Percentiles rank a stretch among this genome's conserved stretches.
phyloP scores from a whole-genome alignment of 2,113 vertebrate species.

The Leptobrachium leishanense region DNA sequence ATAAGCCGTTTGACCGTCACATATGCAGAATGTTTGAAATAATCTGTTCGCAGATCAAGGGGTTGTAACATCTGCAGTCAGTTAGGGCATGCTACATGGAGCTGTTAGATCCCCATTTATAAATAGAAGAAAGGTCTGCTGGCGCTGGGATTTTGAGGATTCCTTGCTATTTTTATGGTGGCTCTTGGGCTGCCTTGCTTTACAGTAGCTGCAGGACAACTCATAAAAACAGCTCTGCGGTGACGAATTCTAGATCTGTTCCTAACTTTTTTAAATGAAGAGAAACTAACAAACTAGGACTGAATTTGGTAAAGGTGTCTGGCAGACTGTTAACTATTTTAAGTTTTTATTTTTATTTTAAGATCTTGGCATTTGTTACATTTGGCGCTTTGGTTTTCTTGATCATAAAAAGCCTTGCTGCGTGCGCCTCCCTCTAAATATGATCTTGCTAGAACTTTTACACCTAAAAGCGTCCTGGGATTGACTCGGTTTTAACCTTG shows the following conservation, averaged over 20 bases:
- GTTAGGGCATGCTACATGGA: background rate
- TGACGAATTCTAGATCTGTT: background rate
- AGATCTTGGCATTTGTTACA: too few species aligned
- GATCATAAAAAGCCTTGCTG: too few species aligned
- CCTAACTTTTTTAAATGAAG: too few species aligned
- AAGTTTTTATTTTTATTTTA: too few species aligned
- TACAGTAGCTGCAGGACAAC: background rate
- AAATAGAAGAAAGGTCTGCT: constrained; percentile 13
- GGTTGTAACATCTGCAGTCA: constrained; percentile 2
- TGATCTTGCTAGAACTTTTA: too few species aligned
- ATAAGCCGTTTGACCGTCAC: background rate
- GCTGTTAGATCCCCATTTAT: background rate
- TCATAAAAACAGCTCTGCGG: background rate
- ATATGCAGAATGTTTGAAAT: background rate
- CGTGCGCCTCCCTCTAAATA: too few species aligned
- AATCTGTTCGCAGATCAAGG: background rate
- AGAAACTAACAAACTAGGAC: too few species aligned
- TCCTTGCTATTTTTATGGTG: background rate
- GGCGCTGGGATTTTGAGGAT: background rate
- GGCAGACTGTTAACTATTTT: too few species aligned
- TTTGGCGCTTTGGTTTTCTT: too few species aligned
- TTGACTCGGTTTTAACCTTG: too few species aligned
- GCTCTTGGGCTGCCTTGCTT: background rate
- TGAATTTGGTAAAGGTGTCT: too few species aligned
- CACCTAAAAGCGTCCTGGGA: too few species aligned